These are phyloP conservation scores for Diaperis boleti DNA, from an alignment of 2,888 invertebrate genomes.

Conservation along the genomic window DNA sequence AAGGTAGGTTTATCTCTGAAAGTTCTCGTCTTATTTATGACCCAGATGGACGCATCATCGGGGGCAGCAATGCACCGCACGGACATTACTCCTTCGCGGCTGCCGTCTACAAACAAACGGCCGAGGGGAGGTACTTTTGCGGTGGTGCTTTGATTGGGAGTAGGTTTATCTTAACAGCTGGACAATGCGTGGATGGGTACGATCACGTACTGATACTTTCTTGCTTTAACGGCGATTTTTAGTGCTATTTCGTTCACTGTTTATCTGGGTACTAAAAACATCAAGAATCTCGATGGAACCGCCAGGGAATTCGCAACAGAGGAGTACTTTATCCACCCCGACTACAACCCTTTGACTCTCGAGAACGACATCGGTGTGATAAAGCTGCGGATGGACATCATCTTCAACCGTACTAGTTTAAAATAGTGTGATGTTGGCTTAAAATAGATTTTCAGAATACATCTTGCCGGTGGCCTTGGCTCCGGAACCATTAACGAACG, in stretches of 20 bases:
- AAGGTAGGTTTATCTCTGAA: too few species aligned
- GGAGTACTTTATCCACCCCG: background rate
- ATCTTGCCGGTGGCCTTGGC: slow-evolving; percentile 14
- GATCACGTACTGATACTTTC: background rate
- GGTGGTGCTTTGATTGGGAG: slow-evolving; percentile 16
- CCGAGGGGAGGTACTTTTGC: slow-evolving; percentile 12
- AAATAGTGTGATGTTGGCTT: too few species aligned
- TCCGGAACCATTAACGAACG: slow-evolving; percentile 1
- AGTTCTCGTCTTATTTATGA: too few species aligned
- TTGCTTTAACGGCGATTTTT: too few species aligned
- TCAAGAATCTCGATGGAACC: slow-evolving; percentile 2
- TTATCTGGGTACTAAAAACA: background rate
- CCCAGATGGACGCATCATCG: slow-evolving; percentile 16
- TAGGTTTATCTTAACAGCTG: slow-evolving; percentile 21
- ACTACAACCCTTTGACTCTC: background rate
- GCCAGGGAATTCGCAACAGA: background rate
- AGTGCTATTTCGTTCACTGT: background rate
- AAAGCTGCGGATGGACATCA: background rate
- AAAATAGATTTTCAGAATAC: slow-evolving; percentile 18
- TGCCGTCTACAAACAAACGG: slow-evolving; percentile 10
- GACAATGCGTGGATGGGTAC: slow-evolving; percentile 14
- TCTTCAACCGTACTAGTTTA: too few species aligned
- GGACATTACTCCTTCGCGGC: slow-evolving; percentile 17
- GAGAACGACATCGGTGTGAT: slow-evolving; percentile 5
- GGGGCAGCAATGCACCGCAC: slow-evolving; percentile 1